These are phyloP conservation scores for Uria lomvia DNA, from an alignment of 2,113 vertebrate species.

Conservation along the genomic window DNA sequence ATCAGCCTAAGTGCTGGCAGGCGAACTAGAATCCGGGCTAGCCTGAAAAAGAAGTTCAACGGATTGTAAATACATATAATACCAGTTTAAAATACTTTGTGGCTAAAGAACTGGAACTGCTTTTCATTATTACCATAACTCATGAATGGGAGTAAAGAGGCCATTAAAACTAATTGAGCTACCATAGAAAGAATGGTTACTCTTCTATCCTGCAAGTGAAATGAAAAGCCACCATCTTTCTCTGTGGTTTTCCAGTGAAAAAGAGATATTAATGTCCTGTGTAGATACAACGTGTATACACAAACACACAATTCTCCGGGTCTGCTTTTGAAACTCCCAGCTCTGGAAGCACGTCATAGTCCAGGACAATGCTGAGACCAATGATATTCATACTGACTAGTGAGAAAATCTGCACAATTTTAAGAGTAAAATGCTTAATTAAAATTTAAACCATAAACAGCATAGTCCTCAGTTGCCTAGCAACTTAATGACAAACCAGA, in stretches of 20 bases:
- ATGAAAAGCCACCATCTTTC: background rate
- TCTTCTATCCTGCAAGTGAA: background rate
- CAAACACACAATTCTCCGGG: background rate
- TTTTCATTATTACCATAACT: background rate
- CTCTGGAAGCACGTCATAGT: background rate
- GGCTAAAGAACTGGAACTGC: background rate
- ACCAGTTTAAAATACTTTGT: background rate
- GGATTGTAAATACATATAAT: background rate
- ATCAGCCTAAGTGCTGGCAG: conserved; percentile 94
- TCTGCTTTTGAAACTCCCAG: background rate
- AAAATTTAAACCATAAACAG: background rate
- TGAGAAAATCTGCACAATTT: background rate
- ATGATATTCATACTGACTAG: background rate
- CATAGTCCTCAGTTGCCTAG: background rate
- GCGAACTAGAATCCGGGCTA: conserved; percentile 93
- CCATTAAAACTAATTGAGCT: background rate
- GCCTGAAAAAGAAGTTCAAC: conserved; percentile 71
- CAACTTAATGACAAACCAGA: background rate
- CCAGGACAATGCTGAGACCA: background rate
- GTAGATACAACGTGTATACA: background rate
- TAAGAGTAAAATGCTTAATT: background rate
- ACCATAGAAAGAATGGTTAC: background rate
- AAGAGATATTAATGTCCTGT: background rate
- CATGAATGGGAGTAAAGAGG: background rate
- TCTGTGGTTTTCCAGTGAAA: background rate